phyloP scores from a whole-genome alignment of 2,888 invertebrate species.

The Sinohyriopsis cumingii region DNA sequence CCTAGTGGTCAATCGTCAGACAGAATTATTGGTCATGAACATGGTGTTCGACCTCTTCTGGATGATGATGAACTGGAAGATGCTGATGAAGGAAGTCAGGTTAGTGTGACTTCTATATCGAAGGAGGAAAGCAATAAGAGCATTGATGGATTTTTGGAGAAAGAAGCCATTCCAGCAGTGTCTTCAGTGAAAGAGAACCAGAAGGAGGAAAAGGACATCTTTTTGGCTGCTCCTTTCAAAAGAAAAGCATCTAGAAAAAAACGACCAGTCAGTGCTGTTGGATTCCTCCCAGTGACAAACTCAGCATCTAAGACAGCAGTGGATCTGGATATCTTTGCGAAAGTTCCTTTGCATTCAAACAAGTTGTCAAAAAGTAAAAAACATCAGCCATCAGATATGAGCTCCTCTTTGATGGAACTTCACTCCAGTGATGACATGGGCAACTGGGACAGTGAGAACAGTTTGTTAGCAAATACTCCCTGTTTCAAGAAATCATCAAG shows the following conservation, averaged over 20 bases:
- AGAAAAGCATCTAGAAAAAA: constrained; percentile 48
- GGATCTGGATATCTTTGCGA: constrained; percentile 31
- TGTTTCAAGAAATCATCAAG: constrained; percentile 47
- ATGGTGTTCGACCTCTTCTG: constrained; percentile 83
- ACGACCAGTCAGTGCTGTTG: constrained; percentile 33
- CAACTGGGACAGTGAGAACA: constrained; percentile 27
- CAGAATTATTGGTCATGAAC: constrained; percentile 81
- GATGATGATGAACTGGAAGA: constrained; percentile 82
- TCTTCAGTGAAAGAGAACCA: constrained; percentile 32
- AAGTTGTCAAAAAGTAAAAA: constrained; percentile 25
- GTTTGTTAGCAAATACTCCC: constrained; percentile 66
- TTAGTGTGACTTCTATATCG: constrained; percentile 4
- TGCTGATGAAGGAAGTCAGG: constrained; percentile 40
- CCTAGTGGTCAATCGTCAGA: constrained; percentile 43
- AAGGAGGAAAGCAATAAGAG: constrained; percentile 1
- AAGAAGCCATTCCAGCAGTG: constrained; percentile 13
- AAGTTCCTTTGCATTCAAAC: constrained; percentile 38
- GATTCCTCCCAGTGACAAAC: constrained; percentile 22
- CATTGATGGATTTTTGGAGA: not conserved
- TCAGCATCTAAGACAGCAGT: constrained; percentile 19
- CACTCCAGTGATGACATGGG: constrained; percentile 23
- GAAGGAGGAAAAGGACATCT: constrained; percentile 52
- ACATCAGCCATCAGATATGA: constrained; percentile 13
- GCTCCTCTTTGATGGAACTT: too few species aligned
- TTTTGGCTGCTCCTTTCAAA: constrained; percentile 68